A percentile compares a stretch with the other conserved stretches of the same genome.
Conservation (phyloP, 2,113 vertebrate species). For the Formicarius rufipectus region DNA sequence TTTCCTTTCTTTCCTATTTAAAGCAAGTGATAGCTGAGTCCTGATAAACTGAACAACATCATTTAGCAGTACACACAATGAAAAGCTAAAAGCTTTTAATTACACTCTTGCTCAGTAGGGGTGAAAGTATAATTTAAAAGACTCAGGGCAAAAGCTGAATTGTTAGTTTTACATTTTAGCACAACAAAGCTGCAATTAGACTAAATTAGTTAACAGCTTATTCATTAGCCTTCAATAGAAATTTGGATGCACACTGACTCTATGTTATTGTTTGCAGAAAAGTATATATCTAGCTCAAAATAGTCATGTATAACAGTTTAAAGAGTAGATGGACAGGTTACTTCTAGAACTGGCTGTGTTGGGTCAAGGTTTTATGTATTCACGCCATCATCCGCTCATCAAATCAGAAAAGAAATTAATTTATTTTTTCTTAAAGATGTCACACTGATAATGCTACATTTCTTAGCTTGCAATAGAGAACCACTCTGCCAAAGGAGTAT, state of each 20-base stretch:
- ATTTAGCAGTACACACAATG: slow-evolving; percentile 62
- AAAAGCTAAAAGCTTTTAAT: slow-evolving; percentile 78
- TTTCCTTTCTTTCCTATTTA: not conserved
- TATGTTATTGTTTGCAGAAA: slow-evolving; percentile 62
- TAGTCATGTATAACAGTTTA: slow-evolving; percentile 12
- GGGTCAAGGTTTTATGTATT: slow-evolving; percentile 17
- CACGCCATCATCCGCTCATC: not conserved
- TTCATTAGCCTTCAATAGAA: slow-evolving; percentile 74
- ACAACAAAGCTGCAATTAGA: slow-evolving; percentile 74
- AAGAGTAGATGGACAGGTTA: not conserved
- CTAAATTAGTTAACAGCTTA: slow-evolving; percentile 74
- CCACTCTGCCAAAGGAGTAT: not conserved
- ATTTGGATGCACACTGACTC: slow-evolving; percentile 60
- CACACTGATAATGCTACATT: not conserved
- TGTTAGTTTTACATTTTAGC: slow-evolving; percentile 69
- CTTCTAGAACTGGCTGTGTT: slow-evolving; percentile 31
- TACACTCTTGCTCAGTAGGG: slow-evolving; percentile 69
- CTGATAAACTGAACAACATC: slow-evolving; percentile 66
- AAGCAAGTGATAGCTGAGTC: slow-evolving; percentile 59
- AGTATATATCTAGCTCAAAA: slow-evolving; percentile 46
- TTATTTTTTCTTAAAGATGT: not conserved
- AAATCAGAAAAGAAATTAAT: not conserved
- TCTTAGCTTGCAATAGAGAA: not conserved
- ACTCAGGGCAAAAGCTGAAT: slow-evolving; percentile 60
- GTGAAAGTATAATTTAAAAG: slow-evolving; percentile 74